Evolutionary conservation across 1,140 invertebrate genomes (phyloP).

Genomic region (Caenorhabditis inopinata): DNA sequence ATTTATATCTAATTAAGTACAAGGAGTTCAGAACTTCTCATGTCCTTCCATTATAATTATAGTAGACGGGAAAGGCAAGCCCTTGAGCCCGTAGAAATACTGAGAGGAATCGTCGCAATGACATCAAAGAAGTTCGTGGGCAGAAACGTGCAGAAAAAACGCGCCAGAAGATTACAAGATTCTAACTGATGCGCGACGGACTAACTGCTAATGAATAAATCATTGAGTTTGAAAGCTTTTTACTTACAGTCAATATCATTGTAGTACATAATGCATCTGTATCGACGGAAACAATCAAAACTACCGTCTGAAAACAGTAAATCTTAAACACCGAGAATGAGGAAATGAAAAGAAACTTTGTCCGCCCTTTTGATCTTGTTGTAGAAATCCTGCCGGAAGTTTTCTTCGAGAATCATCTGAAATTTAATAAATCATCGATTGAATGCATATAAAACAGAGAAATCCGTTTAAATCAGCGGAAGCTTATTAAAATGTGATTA

Average conservation of each 20-base stretch:
- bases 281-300: slow-evolving; percentile 19
- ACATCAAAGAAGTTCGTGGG: no score
- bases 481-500: neutral
- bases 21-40: no score
- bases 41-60: no score
- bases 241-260: slow-evolving; percentile 28
- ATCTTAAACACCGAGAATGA: neutral
- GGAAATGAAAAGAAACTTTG: neutral
- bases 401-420: slow-evolving; percentile 25
- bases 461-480: neutral
- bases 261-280: slow-evolving; percentile 28
- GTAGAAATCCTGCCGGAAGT: slow-evolving; percentile 10
- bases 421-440: neutral
- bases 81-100: no score
- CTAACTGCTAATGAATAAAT: no score
- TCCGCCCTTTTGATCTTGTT: neutral
- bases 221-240: no score
- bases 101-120: no score
- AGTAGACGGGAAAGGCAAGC: no score
- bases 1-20: no score
- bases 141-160: no score
- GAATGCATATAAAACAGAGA: neutral
- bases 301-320: neutral
- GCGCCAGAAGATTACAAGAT: no score
- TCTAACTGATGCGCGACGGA: no score